Base-by-base conservation (phyloP, 2,113 vertebrate species). In the Cinclus cinclus region DNA sequence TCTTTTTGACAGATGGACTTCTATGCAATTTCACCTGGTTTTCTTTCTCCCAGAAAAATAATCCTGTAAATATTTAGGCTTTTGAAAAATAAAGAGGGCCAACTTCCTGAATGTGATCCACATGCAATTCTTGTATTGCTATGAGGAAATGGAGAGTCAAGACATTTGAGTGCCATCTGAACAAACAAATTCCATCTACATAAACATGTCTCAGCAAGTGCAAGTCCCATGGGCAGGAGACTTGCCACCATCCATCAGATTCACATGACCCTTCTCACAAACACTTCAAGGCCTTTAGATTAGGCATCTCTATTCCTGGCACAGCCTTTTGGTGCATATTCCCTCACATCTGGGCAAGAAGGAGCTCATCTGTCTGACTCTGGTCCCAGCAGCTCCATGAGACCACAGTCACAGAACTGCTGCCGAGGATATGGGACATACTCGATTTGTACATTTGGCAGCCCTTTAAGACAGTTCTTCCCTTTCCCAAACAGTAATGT, bases 41-140 rank as follows among this genome's bases (percentile, higher is more conserved):
- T 95, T 90, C 90, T 95, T 92, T 93, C 90, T 96, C 82, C 84
- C 91, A 93, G 87, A 94, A 97, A 96, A 67, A 95, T 95, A 93
- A 75, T 37, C 35, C 4, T 42, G 23, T 89, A 96, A 96, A 96
- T 83, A 97, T 94, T 96, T 93, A 94, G 71, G 55, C 44, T 90
- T 88, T 76, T 88, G 56, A 83, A 91, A 91, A 96, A 93, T 94
- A 94, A 91, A 91, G 75, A 85, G 60, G 82, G 85, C 90, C 93
- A 95, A 94, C 71, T 96, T 94, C 90, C 95, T 91, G 68, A 96
- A 95, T 2, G 2, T 33, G n/a, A 89, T 85, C 69, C 63, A 68
- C 27, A 27, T 50, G 33, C 47, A 80, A 35, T 56, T 47, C 60
- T 95, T 93, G 44, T 74, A 65, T 33, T 65, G 63, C 62, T 89